A percentile compares a stretch with the other conserved stretches of the same genome.
Evolutionary conservation across 2,888 invertebrate species (phyloP).

Genomic region (Tethea ocularis): DNA sequence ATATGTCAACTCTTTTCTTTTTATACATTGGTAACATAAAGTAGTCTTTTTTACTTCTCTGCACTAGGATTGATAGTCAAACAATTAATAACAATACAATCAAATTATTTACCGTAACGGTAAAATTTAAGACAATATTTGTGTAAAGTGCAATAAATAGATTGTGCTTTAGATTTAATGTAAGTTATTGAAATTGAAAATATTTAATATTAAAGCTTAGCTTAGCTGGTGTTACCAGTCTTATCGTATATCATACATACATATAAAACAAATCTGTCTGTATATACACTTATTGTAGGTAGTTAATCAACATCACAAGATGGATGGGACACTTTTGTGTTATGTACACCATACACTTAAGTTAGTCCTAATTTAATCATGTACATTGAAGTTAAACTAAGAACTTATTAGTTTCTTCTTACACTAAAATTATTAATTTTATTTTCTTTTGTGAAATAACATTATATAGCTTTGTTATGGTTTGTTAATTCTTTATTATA

Average conservation of each 20-base stretch:
- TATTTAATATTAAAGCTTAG: slow-evolving; percentile 17
- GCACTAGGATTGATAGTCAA: slow-evolving; percentile 7
- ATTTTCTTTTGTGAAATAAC: slow-evolving; percentile 6
- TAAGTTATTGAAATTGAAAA: slow-evolving; percentile 10
- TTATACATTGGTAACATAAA: slow-evolving; percentile 20
- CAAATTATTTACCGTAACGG: slow-evolving; percentile 29
- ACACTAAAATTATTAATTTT: background rate
- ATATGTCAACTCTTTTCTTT: background rate
- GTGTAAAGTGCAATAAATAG: slow-evolving; percentile 61
- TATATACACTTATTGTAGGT: slow-evolving; percentile 11
- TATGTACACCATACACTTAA: background rate
- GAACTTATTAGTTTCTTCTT: background rate
- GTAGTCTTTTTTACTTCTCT: slow-evolving; percentile 35
- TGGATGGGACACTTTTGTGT: slow-evolving; percentile 1
- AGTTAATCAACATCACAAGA: slow-evolving; percentile 2
- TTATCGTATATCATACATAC: slow-evolving; percentile 35
- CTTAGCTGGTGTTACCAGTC: slow-evolving; percentile 40
- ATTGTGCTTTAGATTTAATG: slow-evolving; percentile 54
- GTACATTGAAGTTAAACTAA: background rate
- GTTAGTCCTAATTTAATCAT: background rate
- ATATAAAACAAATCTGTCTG: slow-evolving; percentile 26
- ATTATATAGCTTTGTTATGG: slow-evolving; percentile 21
- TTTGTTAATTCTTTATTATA: slow-evolving; percentile 41
- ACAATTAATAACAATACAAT: slow-evolving; percentile 11
- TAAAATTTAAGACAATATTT: slow-evolving; percentile 57